A percentile compares a stretch with the other conserved stretches of the same genome.
Conservation (phyloP, 2,888 invertebrate species). For the Synergus itoensis region DNA sequence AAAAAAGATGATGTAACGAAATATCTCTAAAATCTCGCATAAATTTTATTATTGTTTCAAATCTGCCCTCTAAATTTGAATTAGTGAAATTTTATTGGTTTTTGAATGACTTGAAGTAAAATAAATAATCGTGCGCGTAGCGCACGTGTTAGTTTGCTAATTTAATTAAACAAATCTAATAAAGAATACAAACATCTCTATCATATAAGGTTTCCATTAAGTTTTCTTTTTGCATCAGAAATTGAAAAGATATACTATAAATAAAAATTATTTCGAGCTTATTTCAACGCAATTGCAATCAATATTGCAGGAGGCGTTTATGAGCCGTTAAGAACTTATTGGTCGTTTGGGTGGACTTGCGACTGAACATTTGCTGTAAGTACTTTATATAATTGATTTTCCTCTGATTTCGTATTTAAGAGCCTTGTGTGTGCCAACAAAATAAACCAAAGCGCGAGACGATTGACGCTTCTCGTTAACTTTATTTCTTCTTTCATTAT, state of each 20-base stretch:
- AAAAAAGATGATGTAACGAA: too few species aligned
- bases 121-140: too few species aligned
- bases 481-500: not conserved
- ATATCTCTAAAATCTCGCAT: too few species aligned
- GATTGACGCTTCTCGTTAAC: constrained; percentile 24
- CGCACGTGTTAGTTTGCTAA: too few species aligned
- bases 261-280: not conserved
- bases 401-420: constrained; percentile 17
- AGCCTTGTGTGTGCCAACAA: not conserved
- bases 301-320: constrained; percentile 29
- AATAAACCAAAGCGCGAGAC: not conserved
- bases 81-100: too few species aligned
- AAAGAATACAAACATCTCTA: not conserved
- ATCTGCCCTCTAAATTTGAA: too few species aligned
- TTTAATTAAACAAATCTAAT: too few species aligned
- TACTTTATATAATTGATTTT: constrained; percentile 36
- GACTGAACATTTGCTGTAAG: constrained; percentile 30
- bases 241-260: not conserved
- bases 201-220: not conserved
- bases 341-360: constrained; percentile 9
- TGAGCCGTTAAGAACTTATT: constrained; percentile 23
- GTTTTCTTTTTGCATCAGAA: not conserved
- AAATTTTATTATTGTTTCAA: too few species aligned
- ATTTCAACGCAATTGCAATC: constrained; percentile 5
- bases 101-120: too few species aligned